These are phyloP conservation scores for Sebastes baramenuke DNA, from an alignment of 2,797 vertebrate species.

Conservation along the genomic window DNA sequence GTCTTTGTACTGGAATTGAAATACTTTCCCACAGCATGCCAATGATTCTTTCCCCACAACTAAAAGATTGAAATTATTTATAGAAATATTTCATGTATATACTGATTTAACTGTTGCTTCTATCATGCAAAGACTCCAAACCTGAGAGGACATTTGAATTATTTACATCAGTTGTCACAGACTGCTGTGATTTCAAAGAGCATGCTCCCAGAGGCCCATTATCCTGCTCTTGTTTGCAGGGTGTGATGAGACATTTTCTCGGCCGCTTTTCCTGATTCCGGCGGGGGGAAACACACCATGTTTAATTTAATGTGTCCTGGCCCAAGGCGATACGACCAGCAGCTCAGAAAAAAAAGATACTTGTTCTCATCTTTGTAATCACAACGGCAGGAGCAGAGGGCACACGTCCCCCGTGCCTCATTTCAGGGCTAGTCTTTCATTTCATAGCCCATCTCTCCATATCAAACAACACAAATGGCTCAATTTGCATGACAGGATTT, in stretches of 20 bases:
- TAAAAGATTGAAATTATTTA: constrained; percentile 34
- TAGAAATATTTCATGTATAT: constrained; percentile 41
- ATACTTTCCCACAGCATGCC: constrained; percentile 25
- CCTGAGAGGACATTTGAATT: constrained; percentile 64
- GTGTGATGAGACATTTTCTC: constrained; percentile 63
- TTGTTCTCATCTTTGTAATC: constrained; percentile 96
- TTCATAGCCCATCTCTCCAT: constrained; percentile 99
- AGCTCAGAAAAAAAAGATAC: constrained; percentile 81
- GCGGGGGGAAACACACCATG: constrained; percentile 73
- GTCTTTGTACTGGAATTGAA: constrained; percentile 52
- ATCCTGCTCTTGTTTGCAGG: constrained; percentile 54
- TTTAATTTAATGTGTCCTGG: constrained; percentile 89
- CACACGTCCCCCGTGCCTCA: constrained; percentile 92
- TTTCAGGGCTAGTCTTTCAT: constrained; percentile 99
- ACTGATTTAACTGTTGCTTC: constrained; percentile 39
- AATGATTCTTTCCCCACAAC: constrained; percentile 25
- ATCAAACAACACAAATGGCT: constrained; percentile 99
- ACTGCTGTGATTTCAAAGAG: constrained; percentile 65
- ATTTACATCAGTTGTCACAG: constrained; percentile 66
- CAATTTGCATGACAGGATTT: constrained; percentile 99
- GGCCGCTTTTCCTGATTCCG: constrained; percentile 57
- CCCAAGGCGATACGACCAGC: constrained; percentile 80
- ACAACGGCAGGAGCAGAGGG: constrained; percentile 90
- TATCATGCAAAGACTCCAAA: constrained; percentile 34
- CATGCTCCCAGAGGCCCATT: constrained; percentile 61